Evolutionary conservation across 2,888 invertebrate species (phyloP), one percentile per base, ranked within the genome.

Genomic region (Drosophila anomelani): DNA sequence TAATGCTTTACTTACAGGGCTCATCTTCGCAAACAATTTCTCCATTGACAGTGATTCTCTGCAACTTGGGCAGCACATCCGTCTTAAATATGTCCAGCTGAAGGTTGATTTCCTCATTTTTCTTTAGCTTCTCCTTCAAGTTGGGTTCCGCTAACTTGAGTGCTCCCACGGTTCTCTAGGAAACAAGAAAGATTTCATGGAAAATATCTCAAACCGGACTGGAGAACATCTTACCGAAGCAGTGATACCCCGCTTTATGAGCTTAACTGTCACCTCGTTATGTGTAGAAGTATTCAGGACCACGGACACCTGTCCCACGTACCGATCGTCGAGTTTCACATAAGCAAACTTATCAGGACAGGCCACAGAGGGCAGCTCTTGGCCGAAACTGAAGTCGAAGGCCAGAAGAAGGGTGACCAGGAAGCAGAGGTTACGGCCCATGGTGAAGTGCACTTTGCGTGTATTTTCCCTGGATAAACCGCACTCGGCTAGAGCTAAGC

Each of bases 321-420:
- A 51, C 32, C 32, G 17, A 9, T 51, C 49, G 13, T 34, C 20
- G 13, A 34, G 8, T 34, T 51, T 32, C 8, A 51, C 13, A 13
- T 51, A 51, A 1, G 32, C 32, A 34, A 51, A 51, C 20, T 51
- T 51, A 34, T 51, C 49, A 20, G 49, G 49, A 34, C 49, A 51
- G 20, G 32, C 49, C 4, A 51, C 49, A 20, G 32, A 13, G 9
- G 49, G 49, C 20, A 51, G 13, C 20, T 51, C 49, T 13, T 34
- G 17, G 8, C 13, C 32, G 3, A 34, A 13, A 34, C 20, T 13
- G 13, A 20, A 8, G 8, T 20, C 34, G 32, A 51, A 4, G 8
- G 13, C 29, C 32, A 51, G 32, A 20, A 51, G 1, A 4, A 51
- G 5, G 13, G 13, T 5, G 13, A 34, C 13, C 49, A 51, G 49